These are phyloP conservation scores for Cossypha heuglini DNA, from an alignment of 2,797 vertebrate species.

Conservation along the genomic window DNA sequence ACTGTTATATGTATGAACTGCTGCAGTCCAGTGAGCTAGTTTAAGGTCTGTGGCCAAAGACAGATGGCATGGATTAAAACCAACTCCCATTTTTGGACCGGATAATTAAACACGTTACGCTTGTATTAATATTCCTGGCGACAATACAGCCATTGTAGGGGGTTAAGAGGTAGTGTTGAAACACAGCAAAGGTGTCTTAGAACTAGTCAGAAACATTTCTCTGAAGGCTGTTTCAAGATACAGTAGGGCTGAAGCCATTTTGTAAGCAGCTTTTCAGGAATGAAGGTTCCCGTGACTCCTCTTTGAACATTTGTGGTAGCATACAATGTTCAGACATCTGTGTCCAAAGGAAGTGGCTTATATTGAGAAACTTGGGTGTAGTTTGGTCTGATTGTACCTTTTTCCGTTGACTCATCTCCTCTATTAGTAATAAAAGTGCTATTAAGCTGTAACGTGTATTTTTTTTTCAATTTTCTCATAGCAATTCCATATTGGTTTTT, in stretches of 20 bases:
- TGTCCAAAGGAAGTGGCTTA: not conserved
- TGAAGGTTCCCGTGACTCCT: not conserved
- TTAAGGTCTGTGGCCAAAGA: not conserved
- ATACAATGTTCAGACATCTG: not conserved
- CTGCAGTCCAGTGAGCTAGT: not conserved
- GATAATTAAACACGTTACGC: not conserved
- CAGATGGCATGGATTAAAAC: slow-evolving; percentile 45
- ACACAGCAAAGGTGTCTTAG: not conserved
- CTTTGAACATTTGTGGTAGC: not conserved
- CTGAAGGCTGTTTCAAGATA: not conserved
- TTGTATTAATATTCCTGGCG: slow-evolving; percentile 26
- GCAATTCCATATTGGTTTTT: not conserved
- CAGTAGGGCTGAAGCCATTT: not conserved
- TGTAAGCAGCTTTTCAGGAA: not conserved
- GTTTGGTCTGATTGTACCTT: not conserved
- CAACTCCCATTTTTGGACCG: not conserved
- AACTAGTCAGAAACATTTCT: not conserved
- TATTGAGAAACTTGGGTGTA: not conserved
- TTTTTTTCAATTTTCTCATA: not conserved
- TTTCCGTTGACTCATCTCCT: not conserved
- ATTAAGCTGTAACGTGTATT: not conserved
- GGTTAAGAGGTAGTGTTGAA: not conserved
- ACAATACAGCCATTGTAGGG: not conserved
- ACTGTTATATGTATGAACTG: not conserved
- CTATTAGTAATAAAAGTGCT: not conserved